These are phyloP conservation scores for Melinaea marsaeus DNA, from an alignment of 2,888 invertebrate genomes.

Conservation along the genomic window DNA sequence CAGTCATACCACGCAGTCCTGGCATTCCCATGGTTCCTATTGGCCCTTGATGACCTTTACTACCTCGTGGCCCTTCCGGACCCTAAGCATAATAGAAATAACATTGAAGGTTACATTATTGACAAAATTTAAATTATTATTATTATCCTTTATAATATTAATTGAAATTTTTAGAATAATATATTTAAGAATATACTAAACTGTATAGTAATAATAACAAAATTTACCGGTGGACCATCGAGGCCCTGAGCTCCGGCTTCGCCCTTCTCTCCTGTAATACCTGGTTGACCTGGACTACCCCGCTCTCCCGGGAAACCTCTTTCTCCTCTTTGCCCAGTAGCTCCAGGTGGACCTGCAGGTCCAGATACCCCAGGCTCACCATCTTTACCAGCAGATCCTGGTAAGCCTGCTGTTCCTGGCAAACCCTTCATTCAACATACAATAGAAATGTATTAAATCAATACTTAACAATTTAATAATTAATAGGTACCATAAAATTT, in stretches of 20 bases:
- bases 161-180: neutral
- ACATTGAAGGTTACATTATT: neutral
- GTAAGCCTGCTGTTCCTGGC: slow-evolving; percentile 84
- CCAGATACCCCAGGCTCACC: slow-evolving; percentile 86
- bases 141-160: too few species aligned
- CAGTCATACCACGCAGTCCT: slow-evolving; percentile 82
- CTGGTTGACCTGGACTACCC: slow-evolving; percentile 82
- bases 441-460: slow-evolving; percentile 6
- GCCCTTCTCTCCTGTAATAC: slow-evolving; percentile 81
- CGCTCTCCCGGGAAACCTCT: slow-evolving; percentile 87
- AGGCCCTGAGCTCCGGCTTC: slow-evolving; percentile 81
- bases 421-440: slow-evolving; percentile 73
- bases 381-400: slow-evolving; percentile 88
- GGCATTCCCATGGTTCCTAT: slow-evolving; percentile 85
- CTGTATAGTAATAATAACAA: neutral
- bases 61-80: slow-evolving; percentile 80
- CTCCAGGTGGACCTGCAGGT: slow-evolving; percentile 78
- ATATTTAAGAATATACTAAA: neutral
- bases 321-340: slow-evolving; percentile 80
- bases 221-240: slow-evolving; percentile 81
- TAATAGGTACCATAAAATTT: neutral
- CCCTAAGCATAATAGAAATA: slow-evolving; percentile 68
- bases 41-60: slow-evolving; percentile 84
- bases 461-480: neutral
- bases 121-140: too few species aligned